These are phyloP conservation scores for Chrysogorgia sp. DNA, from an alignment of 92 coral and sea anemone species.

Conservation along the genomic window DNA sequence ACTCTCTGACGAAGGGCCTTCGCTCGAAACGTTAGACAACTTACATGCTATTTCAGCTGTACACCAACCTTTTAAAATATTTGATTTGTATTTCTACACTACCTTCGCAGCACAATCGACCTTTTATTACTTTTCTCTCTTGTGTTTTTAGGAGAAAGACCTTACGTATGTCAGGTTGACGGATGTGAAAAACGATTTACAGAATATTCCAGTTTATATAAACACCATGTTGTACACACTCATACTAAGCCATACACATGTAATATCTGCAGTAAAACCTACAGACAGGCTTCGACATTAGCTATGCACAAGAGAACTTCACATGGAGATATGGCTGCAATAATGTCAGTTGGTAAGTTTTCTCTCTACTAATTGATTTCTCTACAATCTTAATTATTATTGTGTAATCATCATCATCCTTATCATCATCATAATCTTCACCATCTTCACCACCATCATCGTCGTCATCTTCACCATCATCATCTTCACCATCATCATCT, in stretches of 20 bases:
- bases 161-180: conserved; percentile 92
- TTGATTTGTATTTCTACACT: too few species aligned
- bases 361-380: neutral
- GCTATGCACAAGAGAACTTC: conserved; percentile 98
- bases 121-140: neutral
- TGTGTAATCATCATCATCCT: too few species aligned
- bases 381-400: neutral
- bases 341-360: conserved; percentile 60
- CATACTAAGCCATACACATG: conserved; percentile 99
- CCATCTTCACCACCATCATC: neutral
- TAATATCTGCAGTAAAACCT: conserved; percentile 91
- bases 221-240: conserved; percentile 98
- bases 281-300: conserved; percentile 97
- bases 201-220: conserved; percentile 95
- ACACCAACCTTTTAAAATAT: too few species aligned
- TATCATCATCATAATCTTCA: too few species aligned
- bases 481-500: too few species aligned
- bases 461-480: too few species aligned
- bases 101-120: too few species aligned
- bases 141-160: conserved; percentile 81
- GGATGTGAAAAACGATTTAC: conserved; percentile 98
- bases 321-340: conserved; percentile 85
- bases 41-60: too few species aligned
- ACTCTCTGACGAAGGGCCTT: too few species aligned
- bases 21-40: too few species aligned